Evolutionary conservation across 2,797 vertebrate genomes (phyloP).

Genomic region (Chlorospingus semifuscus): DNA sequence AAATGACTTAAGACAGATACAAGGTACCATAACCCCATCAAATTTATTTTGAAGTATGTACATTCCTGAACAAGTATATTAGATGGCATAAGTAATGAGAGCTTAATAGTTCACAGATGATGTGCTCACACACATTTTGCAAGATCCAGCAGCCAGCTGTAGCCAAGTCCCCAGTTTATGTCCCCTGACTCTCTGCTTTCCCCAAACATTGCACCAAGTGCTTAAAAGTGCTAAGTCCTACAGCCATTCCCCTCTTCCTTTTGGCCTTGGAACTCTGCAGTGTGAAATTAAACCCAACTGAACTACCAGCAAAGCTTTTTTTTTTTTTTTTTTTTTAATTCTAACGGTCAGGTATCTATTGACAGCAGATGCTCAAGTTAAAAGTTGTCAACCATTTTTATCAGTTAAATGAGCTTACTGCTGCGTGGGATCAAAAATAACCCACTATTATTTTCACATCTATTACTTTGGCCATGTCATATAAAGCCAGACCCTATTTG

Average conservation of each 20-base stretch:
- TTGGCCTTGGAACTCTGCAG: background rate
- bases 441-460: background rate
- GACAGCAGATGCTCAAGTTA: background rate
- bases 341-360: background rate
- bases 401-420: background rate
- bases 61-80: slow-evolving; percentile 51
- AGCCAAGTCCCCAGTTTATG: background rate
- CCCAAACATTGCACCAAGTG: background rate
- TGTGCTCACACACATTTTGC: background rate
- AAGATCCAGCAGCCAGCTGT: background rate
- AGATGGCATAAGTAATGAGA: slow-evolving; percentile 43
- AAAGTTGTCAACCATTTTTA: background rate
- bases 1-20: slow-evolving; percentile 42
- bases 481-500: background rate
- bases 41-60: slow-evolving; percentile 45
- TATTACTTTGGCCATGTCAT: background rate
- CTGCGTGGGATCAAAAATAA: background rate
- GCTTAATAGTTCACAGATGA: slow-evolving; percentile 53
- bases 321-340: background rate
- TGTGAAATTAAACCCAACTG: background rate
- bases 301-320: background rate
- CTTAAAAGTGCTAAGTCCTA: background rate
- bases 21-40: background rate
- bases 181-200: background rate
- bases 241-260: background rate